phyloP scores from a whole-genome alignment of 2,888 invertebrate genomes.

The Thysanoteuthis rhombus region DNA sequence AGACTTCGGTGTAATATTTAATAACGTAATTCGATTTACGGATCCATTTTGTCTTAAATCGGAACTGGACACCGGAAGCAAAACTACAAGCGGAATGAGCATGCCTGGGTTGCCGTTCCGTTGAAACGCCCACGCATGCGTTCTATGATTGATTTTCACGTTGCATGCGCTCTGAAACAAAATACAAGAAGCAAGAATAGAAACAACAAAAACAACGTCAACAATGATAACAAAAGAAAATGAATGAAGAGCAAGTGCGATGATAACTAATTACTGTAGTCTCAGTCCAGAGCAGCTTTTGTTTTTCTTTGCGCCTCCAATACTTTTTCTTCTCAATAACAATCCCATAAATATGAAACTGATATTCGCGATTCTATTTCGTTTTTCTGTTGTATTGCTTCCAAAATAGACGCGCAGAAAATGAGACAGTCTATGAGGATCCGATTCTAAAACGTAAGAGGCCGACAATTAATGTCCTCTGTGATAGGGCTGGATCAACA shows the following conservation, averaged over 20 bases:
- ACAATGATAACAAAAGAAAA: not conserved
- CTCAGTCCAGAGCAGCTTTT: not conserved
- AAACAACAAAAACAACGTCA: not conserved
- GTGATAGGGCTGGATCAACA: too few relatives aligned
- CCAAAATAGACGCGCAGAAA: not conserved
- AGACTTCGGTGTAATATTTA: not conserved
- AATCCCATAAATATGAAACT: constrained; percentile 1
- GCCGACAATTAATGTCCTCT: not conserved
- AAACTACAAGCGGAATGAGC: not conserved
- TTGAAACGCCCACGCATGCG: not conserved
- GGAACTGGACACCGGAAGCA: not conserved
- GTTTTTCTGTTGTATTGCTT: not conserved
- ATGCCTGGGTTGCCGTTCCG: not conserved
- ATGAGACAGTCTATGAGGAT: not conserved
- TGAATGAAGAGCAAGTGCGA: not conserved
- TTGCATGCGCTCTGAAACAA: not conserved
- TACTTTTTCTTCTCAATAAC: not conserved
- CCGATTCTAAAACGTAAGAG: not conserved
- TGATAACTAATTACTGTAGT: not conserved
- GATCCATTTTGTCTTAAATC: not conserved
- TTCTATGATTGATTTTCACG: not conserved
- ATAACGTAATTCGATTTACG: not conserved
- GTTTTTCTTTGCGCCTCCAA: not conserved
- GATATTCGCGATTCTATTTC: not conserved
- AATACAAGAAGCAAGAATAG: not conserved